A percentile compares a stretch with the other conserved stretches of the same genome.
These are phyloP conservation scores for Hippocampus zosterae DNA, from an alignment of 2,113 vertebrate species.

Conservation along the genomic window DNA sequence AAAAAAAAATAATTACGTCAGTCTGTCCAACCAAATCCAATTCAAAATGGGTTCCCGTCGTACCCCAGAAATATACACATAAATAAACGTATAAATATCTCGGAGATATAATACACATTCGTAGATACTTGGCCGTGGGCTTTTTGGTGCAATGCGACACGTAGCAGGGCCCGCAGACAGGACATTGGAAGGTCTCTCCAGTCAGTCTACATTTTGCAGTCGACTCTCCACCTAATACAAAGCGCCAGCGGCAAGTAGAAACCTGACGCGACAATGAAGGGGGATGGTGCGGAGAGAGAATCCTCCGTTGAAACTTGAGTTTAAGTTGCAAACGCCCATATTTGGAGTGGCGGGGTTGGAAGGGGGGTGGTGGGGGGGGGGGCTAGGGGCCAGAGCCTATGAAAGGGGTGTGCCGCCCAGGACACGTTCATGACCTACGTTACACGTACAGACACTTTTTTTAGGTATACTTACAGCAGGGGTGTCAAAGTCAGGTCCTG, in stretches of 20 bases:
- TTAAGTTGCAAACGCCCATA: not conserved
- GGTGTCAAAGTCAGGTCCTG: too few species aligned
- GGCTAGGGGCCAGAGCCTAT: not conserved
- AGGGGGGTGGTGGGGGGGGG: not conserved
- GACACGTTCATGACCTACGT: not conserved
- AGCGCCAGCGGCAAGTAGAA: constrained; percentile 17
- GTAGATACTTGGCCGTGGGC: too few species aligned
- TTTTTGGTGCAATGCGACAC: too few species aligned
- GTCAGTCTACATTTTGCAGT: not conserved
- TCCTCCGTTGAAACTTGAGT: constrained; percentile 19
- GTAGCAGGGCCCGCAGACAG: not conserved
- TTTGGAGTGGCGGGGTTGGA: not conserved
- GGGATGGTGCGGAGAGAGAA: not conserved
- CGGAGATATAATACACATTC: too few species aligned
- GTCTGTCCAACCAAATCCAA: too few species aligned
- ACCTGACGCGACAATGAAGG: constrained; percentile 37
- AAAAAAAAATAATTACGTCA: too few species aligned
- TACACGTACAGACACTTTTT: not conserved
- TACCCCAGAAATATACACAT: too few species aligned
- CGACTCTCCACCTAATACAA: not conserved
- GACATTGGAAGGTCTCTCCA: not conserved
- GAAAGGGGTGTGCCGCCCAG: too few species aligned
- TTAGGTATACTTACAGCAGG: too few species aligned
- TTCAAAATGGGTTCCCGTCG: too few species aligned
- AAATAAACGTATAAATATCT: too few species aligned